Conservation (phyloP, 2,113 vertebrate species). For the Alexandromys fortis region DNA sequence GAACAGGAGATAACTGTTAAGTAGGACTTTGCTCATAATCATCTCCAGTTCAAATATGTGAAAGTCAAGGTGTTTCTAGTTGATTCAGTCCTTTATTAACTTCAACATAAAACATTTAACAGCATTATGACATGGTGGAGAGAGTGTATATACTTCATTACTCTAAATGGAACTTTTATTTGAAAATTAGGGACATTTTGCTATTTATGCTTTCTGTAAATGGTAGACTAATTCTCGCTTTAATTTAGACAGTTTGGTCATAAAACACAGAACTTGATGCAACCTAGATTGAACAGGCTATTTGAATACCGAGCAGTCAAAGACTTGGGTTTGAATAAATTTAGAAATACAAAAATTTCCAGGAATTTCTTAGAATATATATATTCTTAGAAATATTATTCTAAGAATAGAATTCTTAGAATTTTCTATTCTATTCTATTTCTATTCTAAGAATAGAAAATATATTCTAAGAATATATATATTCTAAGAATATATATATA, state of each 20-base stretch:
- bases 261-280: not conserved
- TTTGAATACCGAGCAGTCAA: not conserved
- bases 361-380: not conserved
- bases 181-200: constrained; percentile 14
- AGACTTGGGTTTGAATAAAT: not conserved
- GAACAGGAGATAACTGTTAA: not conserved
- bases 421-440: too few species aligned
- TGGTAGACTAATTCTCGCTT: not conserved
- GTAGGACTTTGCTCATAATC: not conserved
- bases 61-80: not conserved
- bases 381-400: too few species aligned
- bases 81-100: not conserved
- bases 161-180: not conserved
- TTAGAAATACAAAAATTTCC: not conserved
- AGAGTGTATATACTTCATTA: constrained; percentile 12
- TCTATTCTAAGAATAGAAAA: too few species aligned
- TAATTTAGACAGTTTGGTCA: not conserved
- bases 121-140: not conserved
- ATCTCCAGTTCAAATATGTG: not conserved
- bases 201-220: not conserved
- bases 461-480: not conserved
- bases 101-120: not conserved
- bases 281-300: not conserved
- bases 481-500: too few species aligned
- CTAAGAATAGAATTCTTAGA: too few species aligned